phyloP scores from a whole-genome alignment of 2,113 vertebrate genomes.

The Pampusana beccarii region DNA sequence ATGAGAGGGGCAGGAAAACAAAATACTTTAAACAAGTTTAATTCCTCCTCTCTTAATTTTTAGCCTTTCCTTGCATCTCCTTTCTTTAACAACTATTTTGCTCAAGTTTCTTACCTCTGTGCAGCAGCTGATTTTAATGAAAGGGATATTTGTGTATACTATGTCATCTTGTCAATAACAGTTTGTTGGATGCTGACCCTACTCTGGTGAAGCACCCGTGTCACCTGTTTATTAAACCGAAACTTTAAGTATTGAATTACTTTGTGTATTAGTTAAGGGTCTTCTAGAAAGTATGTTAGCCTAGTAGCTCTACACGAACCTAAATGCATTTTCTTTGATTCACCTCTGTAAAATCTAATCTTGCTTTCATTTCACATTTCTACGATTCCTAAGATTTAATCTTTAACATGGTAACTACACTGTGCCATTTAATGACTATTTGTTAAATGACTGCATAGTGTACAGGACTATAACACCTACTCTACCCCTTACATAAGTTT shows the following conservation, averaged over 20 bases:
- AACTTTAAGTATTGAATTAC: neutral
- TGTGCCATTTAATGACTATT: neutral
- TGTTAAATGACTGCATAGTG: neutral
- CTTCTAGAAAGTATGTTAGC: neutral
- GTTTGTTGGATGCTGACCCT: neutral
- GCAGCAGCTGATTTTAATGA: neutral
- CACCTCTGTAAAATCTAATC: neutral
- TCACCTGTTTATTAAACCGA: neutral
- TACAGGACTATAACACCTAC: neutral
- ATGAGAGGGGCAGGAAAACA: neutral
- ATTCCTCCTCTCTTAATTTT: neutral
- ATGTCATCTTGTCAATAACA: neutral
- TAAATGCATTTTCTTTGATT: neutral
- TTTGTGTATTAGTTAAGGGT: neutral
- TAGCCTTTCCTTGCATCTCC: neutral
- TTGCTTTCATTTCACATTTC: neutral
- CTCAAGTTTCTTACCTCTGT: neutral
- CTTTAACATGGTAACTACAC: neutral
- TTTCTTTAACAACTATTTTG: neutral
- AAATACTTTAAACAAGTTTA: constrained; percentile 13
- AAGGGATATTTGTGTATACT: neutral
- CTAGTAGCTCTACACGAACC: neutral
- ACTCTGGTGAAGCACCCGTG: neutral
- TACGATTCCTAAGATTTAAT: neutral
- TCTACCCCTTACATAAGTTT: neutral